Conservation (phyloP, 2,797 vertebrate species). For the Antrozous pallidus region DNA sequence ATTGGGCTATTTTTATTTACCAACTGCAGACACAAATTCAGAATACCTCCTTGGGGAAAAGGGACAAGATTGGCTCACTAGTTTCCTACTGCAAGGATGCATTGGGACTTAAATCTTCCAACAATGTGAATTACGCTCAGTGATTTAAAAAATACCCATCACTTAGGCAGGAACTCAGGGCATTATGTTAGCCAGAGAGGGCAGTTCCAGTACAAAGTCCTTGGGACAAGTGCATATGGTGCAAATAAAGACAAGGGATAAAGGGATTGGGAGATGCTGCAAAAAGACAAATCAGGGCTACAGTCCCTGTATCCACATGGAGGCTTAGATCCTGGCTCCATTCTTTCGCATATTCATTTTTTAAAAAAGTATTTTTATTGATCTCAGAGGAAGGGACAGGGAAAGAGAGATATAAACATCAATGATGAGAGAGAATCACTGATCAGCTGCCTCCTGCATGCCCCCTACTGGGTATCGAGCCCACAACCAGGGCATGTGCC, state of each 20-base stretch:
- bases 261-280: too few species aligned
- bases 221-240: background rate
- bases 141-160: background rate
- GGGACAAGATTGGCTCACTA: background rate
- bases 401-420: too few species aligned
- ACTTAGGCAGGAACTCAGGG: background rate
- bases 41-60: background rate
- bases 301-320: fast-evolving
- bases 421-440: too few species aligned
- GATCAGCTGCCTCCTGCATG: too few species aligned
- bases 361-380: background rate
- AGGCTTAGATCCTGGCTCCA: background rate
- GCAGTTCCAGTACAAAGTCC: background rate
- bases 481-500: too few species aligned
- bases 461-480: too few species aligned
- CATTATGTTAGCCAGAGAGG: background rate
- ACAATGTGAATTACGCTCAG: background rate
- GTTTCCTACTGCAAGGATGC: background rate
- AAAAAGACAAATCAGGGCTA: background rate
- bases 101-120: background rate
- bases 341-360: background rate
- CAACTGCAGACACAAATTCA: background rate
- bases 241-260: background rate
- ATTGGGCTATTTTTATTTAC: background rate
- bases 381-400: too few species aligned